Percentiles rank a stretch among this genome's conserved stretches.
These are phyloP conservation scores for Thalassoma bifasciatum DNA, from an alignment of 2,113 vertebrate genomes.

Conservation along the genomic window DNA sequence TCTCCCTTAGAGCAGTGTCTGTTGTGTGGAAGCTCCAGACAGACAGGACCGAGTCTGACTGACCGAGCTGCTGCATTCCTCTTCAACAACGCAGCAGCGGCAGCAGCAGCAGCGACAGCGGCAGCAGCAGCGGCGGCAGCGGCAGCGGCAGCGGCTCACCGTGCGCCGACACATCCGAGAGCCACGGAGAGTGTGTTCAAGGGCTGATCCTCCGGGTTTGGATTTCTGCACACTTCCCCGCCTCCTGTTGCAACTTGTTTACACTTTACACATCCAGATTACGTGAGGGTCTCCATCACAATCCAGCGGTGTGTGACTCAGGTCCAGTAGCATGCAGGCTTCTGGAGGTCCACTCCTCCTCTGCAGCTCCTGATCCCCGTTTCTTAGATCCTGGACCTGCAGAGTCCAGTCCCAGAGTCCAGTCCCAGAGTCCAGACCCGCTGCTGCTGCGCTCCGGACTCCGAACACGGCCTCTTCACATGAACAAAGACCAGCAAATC, in stretches of 20 bases:
- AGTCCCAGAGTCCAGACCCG: too few species aligned
- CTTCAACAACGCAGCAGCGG: conserved; percentile 17
- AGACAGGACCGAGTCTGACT: conserved; percentile 12
- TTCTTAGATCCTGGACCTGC: neutral
- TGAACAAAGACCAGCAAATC: conserved; percentile 10
- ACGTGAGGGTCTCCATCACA: neutral
- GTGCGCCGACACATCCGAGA: neutral
- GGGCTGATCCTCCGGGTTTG: too few species aligned
- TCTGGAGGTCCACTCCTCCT: too few species aligned
- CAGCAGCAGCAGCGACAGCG: too few species aligned
- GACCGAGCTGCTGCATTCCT: conserved; percentile 49
- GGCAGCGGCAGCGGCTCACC: too few species aligned
- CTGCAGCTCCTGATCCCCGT: neutral
- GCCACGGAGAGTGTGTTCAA: too few species aligned
- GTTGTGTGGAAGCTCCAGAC: conserved; percentile 11
- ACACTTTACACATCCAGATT: conserved; percentile 23
- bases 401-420: conserved; percentile 6
- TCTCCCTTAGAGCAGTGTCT: neutral
- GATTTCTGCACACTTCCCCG: too few species aligned
- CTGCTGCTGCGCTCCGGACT: neutral
- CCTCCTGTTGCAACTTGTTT: conserved; percentile 46
- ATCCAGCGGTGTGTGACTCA: neutral
- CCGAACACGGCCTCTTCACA: neutral
- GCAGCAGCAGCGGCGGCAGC: too few species aligned
- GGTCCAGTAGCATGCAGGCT: too few species aligned